phyloP scores from a whole-genome alignment of 64 coral and sea anemone genomes.

The Stichodactyla mertensii region DNA sequence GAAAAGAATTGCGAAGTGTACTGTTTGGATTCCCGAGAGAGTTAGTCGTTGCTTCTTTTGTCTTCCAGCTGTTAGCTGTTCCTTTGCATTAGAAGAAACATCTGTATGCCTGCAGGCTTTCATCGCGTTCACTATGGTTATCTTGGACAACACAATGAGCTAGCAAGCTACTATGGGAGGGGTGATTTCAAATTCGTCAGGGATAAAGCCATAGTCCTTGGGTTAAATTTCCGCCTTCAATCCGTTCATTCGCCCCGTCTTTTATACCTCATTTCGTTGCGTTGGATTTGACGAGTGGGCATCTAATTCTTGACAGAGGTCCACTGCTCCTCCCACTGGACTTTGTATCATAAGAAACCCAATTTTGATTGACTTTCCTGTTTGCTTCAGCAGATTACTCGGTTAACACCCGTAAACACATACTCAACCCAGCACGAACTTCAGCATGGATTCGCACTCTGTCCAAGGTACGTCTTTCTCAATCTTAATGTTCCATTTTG shows the following conservation, averaged over 20 bases:
- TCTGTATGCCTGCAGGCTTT: not conserved
- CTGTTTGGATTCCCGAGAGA: not conserved
- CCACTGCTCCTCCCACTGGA: not conserved
- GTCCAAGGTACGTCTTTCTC: not conserved
- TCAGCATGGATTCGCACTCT: not conserved
- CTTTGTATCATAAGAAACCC: not conserved
- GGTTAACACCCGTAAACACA: not conserved
- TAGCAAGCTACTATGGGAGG: not conserved
- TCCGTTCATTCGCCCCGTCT: no score
- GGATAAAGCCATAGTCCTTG: no score
- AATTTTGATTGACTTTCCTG: not conserved
- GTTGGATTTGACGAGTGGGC: no score
- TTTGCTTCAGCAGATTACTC: not conserved
- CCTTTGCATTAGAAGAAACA: not conserved
- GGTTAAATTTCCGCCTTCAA: no score
- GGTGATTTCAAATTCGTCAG: not conserved
- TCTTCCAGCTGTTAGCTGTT: conserved; percentile 1
- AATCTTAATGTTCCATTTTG: not conserved
- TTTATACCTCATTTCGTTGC: no score
- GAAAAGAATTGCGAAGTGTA: not conserved
- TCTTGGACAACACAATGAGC: not conserved
- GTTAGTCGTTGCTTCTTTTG: not conserved
- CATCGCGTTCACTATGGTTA: not conserved
- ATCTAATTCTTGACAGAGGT: not conserved
- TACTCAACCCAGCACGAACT: not conserved